A percentile compares a stretch with the other conserved stretches of the same genome.
Conservation (phyloP, 2,113 vertebrate species). For the Podarcis cretensis region DNA sequence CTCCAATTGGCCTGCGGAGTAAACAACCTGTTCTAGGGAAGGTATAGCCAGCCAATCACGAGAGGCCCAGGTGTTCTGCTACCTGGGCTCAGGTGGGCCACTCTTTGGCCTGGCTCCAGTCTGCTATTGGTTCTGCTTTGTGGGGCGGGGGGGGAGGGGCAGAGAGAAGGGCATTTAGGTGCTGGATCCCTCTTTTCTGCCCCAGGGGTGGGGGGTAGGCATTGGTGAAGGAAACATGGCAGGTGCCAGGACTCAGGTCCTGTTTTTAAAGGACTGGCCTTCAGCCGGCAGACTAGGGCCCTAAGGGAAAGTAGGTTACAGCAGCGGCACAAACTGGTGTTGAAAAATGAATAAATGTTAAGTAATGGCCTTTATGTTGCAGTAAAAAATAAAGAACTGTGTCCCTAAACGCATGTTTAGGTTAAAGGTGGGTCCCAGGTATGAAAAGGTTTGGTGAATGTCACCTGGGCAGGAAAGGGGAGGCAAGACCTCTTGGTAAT, state of each 20-base stretch:
- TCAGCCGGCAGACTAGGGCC: no score
- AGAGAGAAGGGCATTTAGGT: neutral
- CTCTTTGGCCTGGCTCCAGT: neutral
- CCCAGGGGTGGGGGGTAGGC: no score
- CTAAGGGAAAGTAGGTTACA: no score
- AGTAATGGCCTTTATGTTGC: no score
- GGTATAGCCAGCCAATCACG: neutral
- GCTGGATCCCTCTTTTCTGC: neutral
- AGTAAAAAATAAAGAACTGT: no score
- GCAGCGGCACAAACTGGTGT: no score
- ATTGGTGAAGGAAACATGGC: neutral
- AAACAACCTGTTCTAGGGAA: neutral
- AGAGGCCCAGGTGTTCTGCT: neutral
- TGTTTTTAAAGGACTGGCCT: no score
- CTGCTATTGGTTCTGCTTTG: neutral
- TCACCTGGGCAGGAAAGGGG: neutral
- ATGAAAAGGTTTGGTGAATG: no score
- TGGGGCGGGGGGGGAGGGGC: fast-evolving
- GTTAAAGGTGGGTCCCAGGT: no score
- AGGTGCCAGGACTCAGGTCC: neutral
- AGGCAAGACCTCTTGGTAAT: neutral
- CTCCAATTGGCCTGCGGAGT: neutral
- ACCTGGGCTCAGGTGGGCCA: neutral
- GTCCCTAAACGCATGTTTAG: no score
- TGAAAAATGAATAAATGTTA: no score